Conservation (phyloP, 2,797 vertebrate genomes). For the Odontamblyopus lacepedii region DNA sequence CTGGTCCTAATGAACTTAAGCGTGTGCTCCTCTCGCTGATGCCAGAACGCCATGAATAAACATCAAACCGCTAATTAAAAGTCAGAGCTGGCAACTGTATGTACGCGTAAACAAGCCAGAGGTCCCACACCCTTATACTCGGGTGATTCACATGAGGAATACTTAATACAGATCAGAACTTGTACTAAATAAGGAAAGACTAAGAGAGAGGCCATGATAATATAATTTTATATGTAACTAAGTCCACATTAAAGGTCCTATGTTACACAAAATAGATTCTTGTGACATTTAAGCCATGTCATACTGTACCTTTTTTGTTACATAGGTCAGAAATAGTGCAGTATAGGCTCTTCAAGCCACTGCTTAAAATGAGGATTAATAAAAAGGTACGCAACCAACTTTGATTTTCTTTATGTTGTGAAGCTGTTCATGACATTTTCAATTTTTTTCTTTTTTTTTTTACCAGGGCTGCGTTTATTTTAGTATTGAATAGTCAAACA, state of each 20-base stretch:
- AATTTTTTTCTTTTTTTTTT: no score
- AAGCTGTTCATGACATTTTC: no score
- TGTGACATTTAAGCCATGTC: no score
- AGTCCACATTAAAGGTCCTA: background rate
- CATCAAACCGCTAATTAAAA: constrained; percentile 76
- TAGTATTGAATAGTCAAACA: no score
- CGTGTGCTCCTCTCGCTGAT: constrained; percentile 54
- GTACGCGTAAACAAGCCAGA: constrained; percentile 69
- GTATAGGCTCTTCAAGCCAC: no score
- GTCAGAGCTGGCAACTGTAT: constrained; percentile 61
- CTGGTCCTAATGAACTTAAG: constrained; percentile 68
- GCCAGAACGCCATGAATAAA: constrained; percentile 75
- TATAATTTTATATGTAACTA: background rate
- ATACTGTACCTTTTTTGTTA: no score
- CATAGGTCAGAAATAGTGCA: no score
- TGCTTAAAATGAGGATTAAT: background rate
- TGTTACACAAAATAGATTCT: no score
- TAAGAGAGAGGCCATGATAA: background rate
- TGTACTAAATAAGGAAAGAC: background rate
- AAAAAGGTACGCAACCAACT: no score
- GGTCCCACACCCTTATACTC: constrained; percentile 39
- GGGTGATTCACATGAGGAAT: constrained; percentile 51
- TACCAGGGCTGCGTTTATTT: no score
- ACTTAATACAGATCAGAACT: constrained; percentile 38
- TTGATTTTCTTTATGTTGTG: no score